Evolutionary conservation across 2,113 vertebrate species (phyloP).

Genomic region (Psilopsiagon aymara): DNA sequence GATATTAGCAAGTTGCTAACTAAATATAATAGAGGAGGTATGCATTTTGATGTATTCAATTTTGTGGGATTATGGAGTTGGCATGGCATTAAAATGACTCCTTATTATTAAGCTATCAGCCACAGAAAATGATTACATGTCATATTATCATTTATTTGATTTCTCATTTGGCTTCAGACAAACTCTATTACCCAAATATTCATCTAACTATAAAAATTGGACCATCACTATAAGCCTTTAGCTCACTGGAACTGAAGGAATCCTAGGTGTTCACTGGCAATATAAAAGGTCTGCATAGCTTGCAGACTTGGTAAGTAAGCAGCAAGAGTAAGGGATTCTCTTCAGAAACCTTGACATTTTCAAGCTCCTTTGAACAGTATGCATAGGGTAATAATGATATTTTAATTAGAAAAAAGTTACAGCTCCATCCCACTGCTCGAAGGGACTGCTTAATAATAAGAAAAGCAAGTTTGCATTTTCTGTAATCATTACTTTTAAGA

Average conservation of each 20-base stretch:
- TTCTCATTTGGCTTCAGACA: slow-evolving; percentile 46
- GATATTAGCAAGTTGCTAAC: slow-evolving; percentile 20
- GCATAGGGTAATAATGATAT: neutral
- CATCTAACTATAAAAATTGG: neutral
- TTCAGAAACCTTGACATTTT: neutral
- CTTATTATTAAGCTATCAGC: slow-evolving; percentile 11
- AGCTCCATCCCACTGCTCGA: neutral
- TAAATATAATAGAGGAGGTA: slow-evolving; percentile 9
- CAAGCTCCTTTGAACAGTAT: neutral
- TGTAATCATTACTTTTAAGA: neutral
- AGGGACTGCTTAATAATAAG: neutral
- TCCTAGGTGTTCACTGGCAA: neutral
- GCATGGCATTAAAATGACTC: neutral
- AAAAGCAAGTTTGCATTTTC: slow-evolving; percentile 28
- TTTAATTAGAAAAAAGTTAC: slow-evolving; percentile 52
- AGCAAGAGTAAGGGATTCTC: slow-evolving; percentile 2
- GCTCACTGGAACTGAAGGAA: neutral
- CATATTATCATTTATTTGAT: slow-evolving; percentile 37
- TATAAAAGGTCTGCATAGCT: neutral
- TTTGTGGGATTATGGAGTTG: slow-evolving; percentile 19
- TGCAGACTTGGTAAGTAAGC: neutral
- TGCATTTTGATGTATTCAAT: neutral
- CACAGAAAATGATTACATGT: slow-evolving; percentile 3
- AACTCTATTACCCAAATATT: slow-evolving; percentile 40
- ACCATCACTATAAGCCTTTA: neutral